Base-by-base conservation (phyloP, 2,797 vertebrate species). In the Sebastes hubbsi region DNA sequence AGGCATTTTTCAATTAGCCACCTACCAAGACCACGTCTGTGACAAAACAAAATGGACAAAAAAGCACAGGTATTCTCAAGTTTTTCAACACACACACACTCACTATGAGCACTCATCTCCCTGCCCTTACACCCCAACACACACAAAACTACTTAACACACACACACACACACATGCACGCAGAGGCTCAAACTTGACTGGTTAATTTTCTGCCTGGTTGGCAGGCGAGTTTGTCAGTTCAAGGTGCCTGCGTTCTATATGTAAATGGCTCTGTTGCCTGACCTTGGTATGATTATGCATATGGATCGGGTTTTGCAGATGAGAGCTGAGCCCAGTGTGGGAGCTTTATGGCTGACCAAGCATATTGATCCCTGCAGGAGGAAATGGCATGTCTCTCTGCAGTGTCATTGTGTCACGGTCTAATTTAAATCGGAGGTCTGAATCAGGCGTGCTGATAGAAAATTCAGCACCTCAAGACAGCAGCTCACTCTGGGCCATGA, bases 11-110 rank as follows among this genome's bases (percentile, higher is more conserved):
- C 86, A 93, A 95, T 92, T 92, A 92, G 80, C 92, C 93, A 87
- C 91, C 93, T 90, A 80, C 93, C 72, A 94, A 78, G 92, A 88
- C 52, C 87, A 86, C 91, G 85, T 93, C 92, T 94, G 93, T 92
- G 91, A 88, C 81, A 69, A 76, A 91, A 84, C 69, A 58, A 89
- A 87, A 90, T 55, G 63, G 88, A 73, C 22, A 30, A 89, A 80
- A 78, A 82, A 86, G 67, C 73, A 82, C 80, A 92, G 90, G 89
- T 89, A 90, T 80, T 73, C 61, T 77, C 24, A 69, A 71, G 52
- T 46, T 79, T 60, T 13, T 52, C 16, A 49, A 22, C n/a, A n/a
- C 52, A 54, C 52, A 54, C 42, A 49, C 52, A 20, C 75, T 5
- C 36, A 63, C 59, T 55, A n/a, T 62, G 22, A 72, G n/a, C n/a